Percentiles rank a stretch among this genome's conserved stretches.
phyloP scores from a whole-genome alignment of 2,113 vertebrate genomes.

The Onychostoma macrolepis region DNA sequence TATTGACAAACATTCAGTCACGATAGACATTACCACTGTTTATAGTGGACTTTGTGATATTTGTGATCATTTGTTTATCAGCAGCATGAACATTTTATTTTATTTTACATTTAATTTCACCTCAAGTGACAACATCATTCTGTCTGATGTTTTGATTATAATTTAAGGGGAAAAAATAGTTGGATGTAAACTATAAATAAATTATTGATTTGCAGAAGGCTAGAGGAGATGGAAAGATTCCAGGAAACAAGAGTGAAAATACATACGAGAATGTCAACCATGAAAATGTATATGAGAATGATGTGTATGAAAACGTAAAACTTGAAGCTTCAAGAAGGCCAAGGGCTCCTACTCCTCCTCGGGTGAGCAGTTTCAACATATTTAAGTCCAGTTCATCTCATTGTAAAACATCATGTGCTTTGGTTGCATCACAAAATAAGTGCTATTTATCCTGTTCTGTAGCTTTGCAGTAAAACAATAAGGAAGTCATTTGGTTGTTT shows the following conservation, averaged over 20 bases:
- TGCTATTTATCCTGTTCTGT: background rate
- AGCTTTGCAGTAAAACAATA: background rate
- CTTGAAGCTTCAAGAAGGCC: background rate
- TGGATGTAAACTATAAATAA: constrained; percentile 64
- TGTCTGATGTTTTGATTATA: background rate
- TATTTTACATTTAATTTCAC: background rate
- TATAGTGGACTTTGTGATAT: background rate
- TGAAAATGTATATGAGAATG: background rate
- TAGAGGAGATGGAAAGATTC: background rate
- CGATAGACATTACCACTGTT: background rate
- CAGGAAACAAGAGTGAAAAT: background rate
- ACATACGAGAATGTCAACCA: background rate
- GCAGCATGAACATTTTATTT: background rate
- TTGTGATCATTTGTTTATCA: background rate
- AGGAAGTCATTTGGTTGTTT: background rate
- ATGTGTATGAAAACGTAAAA: background rate
- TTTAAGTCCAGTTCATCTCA: background rate
- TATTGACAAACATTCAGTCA: background rate
- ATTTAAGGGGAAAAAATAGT: background rate
- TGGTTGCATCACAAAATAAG: background rate
- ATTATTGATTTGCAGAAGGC: background rate
- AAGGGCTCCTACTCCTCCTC: background rate
- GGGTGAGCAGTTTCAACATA: constrained; percentile 19
- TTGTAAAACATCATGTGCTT: background rate
- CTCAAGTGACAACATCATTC: background rate